Percentiles rank a stretch among this genome's conserved stretches.
Conservation (phyloP, 2,797 vertebrate genomes). For the Gymnocypris eckloni region DNA sequence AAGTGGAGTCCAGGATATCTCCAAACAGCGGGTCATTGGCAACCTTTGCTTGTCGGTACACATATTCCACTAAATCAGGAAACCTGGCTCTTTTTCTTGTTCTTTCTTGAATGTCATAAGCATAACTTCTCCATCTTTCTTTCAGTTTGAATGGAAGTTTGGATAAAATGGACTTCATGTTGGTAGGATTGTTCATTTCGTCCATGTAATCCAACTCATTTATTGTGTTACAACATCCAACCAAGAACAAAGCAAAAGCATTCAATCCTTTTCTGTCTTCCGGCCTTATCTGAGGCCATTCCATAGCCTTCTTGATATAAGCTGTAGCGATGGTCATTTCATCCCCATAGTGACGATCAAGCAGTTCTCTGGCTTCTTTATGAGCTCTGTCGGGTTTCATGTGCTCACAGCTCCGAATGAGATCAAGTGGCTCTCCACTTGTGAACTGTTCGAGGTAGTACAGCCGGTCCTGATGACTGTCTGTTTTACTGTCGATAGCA, state of each 20-base stretch:
- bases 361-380: conserved; percentile 1
- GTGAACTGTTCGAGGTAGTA: background rate
- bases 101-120: conserved; percentile 31
- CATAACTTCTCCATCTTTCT: conserved; percentile 38
- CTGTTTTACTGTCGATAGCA: background rate
- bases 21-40: conserved; percentile 8
- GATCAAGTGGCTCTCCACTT: background rate
- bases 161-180: conserved; percentile 12
- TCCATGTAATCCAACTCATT: conserved; percentile 11
- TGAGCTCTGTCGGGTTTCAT: background rate
- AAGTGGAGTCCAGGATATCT: background rate
- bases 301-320: conserved; percentile 38
- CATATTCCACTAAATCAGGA: background rate
- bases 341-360: conserved; percentile 22
- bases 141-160: conserved; percentile 2
- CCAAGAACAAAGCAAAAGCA: conserved; percentile 34
- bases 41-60: background rate
- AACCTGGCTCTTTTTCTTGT: background rate
- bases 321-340: conserved; percentile 19
- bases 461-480: background rate
- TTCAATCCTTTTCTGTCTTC: conserved; percentile 22
- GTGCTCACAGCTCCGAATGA: background rate
- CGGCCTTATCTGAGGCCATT: conserved; percentile 17
- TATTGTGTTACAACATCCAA: conserved; percentile 41
- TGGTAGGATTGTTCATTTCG: conserved; percentile 40